A percentile compares a stretch with the other conserved stretches of the same genome.
Evolutionary conservation across 2,113 vertebrate species (phyloP).

Genomic region (Andinoacara biseriatus): DNA sequence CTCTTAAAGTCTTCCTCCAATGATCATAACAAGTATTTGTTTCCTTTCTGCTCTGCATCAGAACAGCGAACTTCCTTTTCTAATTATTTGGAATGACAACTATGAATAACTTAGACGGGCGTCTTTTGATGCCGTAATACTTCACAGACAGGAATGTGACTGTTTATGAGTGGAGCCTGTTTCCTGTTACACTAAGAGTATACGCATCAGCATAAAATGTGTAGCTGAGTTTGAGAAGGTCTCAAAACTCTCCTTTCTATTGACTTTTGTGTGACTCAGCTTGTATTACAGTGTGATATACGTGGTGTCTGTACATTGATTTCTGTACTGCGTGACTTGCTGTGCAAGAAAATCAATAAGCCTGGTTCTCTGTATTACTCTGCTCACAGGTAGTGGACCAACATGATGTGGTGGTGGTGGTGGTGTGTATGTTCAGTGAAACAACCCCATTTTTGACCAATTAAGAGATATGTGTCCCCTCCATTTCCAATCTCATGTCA

Average conservation of each 20-base stretch:
- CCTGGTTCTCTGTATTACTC: background rate
- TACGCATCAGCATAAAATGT: background rate
- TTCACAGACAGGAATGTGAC: background rate
- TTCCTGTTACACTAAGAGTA: background rate
- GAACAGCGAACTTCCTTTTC: background rate
- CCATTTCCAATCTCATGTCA: background rate
- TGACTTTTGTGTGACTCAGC: background rate
- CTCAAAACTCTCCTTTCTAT: background rate
- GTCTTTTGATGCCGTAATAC: background rate
- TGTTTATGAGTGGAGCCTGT: background rate
- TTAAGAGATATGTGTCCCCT: background rate
- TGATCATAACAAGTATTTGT: background rate
- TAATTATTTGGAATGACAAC: background rate
- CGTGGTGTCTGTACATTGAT: background rate
- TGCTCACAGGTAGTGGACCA: background rate
- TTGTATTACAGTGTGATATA: background rate
- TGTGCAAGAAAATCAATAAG: background rate
- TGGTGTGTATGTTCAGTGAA: background rate
- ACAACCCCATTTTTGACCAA: background rate
- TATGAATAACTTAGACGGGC: background rate
- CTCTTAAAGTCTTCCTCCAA: background rate
- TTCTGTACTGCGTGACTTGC: background rate
- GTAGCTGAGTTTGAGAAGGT: background rate
- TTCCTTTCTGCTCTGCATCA: constrained; percentile 7
- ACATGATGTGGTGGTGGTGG: background rate